A percentile compares a stretch with the other conserved stretches of the same genome.
These are phyloP conservation scores for Pachypanchax playfairii DNA, from an alignment of 2,113 vertebrate genomes.

Conservation along the genomic window DNA sequence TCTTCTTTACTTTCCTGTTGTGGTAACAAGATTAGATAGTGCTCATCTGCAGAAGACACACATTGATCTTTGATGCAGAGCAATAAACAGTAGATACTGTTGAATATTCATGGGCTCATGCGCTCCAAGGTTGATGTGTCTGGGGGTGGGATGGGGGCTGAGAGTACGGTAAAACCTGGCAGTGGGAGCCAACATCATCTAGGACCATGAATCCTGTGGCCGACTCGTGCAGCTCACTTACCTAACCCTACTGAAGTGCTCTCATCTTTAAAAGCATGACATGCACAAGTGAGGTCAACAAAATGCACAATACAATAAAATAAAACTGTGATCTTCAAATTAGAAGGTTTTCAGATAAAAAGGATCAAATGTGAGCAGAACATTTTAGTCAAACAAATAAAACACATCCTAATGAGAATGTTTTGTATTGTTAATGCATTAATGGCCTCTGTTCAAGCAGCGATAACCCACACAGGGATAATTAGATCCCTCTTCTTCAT, in stretches of 20 bases:
- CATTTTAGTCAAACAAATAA: neutral
- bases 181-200: slow-evolving; percentile 10
- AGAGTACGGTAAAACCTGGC: slow-evolving; percentile 17
- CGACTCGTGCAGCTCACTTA: neutral
- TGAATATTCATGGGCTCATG: slow-evolving; percentile 66
- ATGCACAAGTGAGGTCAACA: slow-evolving; percentile 23
- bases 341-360: neutral
- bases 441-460: slow-evolving; percentile 8
- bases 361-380: slow-evolving; percentile 1
- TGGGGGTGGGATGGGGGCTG: slow-evolving; percentile 45
- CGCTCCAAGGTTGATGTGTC: slow-evolving; percentile 49
- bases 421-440: slow-evolving; percentile 20
- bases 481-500: slow-evolving; percentile 36
- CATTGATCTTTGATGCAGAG: slow-evolving; percentile 59
- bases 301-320: neutral
- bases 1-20: slow-evolving; percentile 10
- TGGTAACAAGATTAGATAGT: slow-evolving; percentile 45
- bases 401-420: neutral
- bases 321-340: neutral
- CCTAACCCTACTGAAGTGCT: neutral
- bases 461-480: slow-evolving; percentile 12
- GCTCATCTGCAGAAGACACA: slow-evolving; percentile 47
- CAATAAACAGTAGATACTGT: slow-evolving; percentile 46
- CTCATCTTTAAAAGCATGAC: slow-evolving; percentile 35
- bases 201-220: slow-evolving; percentile 21